Evolutionary conservation across 2,888 invertebrate species (phyloP).

Genomic region (Cryptophagus acutangulus): DNA sequence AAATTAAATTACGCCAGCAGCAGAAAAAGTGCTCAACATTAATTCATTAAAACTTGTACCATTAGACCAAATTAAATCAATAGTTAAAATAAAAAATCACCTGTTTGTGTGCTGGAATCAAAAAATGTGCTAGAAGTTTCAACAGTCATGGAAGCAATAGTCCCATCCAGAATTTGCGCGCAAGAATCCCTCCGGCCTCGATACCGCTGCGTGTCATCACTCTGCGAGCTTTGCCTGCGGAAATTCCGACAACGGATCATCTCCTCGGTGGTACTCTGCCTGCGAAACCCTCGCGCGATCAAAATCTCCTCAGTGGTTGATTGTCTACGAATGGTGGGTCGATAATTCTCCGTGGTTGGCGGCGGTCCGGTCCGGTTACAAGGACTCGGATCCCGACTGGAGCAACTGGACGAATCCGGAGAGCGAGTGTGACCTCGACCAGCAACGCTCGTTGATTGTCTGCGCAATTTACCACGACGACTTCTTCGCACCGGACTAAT

Average conservation of each 20-base stretch:
- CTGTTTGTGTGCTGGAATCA: slow-evolving; percentile 89
- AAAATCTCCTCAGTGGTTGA: slow-evolving; percentile 89
- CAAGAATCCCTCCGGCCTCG: slow-evolving; percentile 77
- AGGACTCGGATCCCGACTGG: slow-evolving; percentile 82
- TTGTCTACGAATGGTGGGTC: slow-evolving; percentile 77
- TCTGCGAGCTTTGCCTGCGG: slow-evolving; percentile 70
- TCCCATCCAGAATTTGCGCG: slow-evolving; percentile 87
- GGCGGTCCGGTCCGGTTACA: slow-evolving; percentile 57
- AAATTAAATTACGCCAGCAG: no score
- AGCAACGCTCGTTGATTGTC: slow-evolving; percentile 77
- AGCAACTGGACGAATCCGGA: slow-evolving; percentile 72
- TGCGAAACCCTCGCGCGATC: slow-evolving; percentile 82
- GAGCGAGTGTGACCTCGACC: slow-evolving; percentile 49
- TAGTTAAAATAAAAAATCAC: no score
- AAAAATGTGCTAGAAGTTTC: slow-evolving; percentile 90
- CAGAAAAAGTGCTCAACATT: no score
- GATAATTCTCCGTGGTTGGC: slow-evolving; percentile 52
- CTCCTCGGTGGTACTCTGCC: slow-evolving; percentile 88
- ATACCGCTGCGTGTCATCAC: slow-evolving; percentile 56
- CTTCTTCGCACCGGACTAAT: slow-evolving; percentile 72
- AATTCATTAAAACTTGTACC: no score
- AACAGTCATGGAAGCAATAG: slow-evolving; percentile 87
- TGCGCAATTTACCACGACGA: slow-evolving; percentile 62
- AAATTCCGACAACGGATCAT: slow-evolving; percentile 90
- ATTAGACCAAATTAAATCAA: no score